Evolutionary conservation across 1,140 invertebrate species (phyloP).

Genomic region (Calliphora vicina): DNA sequence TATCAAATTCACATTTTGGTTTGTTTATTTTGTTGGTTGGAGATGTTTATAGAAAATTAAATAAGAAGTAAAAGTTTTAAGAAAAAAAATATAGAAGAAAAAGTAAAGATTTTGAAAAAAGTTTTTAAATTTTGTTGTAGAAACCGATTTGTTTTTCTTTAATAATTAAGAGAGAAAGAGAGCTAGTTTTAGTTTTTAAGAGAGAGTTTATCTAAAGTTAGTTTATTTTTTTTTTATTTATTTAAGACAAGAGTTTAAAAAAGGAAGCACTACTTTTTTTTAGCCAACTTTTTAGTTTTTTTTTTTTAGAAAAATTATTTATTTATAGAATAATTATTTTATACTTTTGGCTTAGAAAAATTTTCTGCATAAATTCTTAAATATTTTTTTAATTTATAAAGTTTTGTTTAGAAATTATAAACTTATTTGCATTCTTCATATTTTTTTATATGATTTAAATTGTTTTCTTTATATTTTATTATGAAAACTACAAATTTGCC

Average conservation of each 20-base stretch:
- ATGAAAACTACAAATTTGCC: neutral
- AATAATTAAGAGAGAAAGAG: neutral
- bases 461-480: neutral
- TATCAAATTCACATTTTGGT: too few species aligned
- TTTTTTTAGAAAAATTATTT: neutral
- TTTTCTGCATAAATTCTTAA: too few species aligned
- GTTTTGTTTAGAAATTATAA: neutral
- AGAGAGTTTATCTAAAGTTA: neutral
- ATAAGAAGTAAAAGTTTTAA: too few species aligned
- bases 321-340: too few species aligned
- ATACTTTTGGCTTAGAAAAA: too few species aligned
- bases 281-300: neutral
- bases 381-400: neutral
- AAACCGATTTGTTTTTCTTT: neutral
- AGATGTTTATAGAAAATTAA: too few species aligned
- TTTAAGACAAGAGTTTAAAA: neutral
- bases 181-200: neutral
- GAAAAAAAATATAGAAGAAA: too few species aligned
- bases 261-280: conserved; percentile 1
- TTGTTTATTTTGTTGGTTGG: too few species aligned
- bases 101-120: too few species aligned
- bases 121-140: neutral
- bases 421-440: too few species aligned
- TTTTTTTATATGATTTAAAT: too few species aligned
- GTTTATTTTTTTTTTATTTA: neutral